Conservation (phyloP, 2,797 vertebrate species). For the Anableps anableps region DNA sequence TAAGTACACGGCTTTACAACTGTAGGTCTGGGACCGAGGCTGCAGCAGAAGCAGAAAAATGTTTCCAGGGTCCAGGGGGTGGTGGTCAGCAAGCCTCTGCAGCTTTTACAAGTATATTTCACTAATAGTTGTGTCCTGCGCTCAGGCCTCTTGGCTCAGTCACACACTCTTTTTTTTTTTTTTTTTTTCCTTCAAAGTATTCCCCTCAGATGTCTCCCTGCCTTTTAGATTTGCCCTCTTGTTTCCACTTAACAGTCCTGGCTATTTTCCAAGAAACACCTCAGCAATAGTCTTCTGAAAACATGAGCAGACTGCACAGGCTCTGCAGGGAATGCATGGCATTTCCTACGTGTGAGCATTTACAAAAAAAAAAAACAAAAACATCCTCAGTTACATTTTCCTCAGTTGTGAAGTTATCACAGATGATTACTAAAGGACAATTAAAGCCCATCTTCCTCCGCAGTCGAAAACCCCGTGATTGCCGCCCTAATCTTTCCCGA, state of each 20-base stretch:
- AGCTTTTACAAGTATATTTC: slow-evolving; percentile 46
- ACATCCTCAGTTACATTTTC: neutral
- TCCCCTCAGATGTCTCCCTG: slow-evolving; percentile 61
- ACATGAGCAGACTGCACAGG: slow-evolving; percentile 38
- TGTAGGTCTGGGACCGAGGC: slow-evolving; percentile 26
- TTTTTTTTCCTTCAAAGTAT: slow-evolving; percentile 46
- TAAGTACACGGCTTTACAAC: slow-evolving; percentile 37
- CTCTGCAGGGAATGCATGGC: slow-evolving; percentile 9
- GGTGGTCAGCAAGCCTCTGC: slow-evolving; percentile 44
- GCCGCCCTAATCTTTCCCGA: slow-evolving; percentile 48
- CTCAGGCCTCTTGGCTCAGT: slow-evolving; percentile 44
- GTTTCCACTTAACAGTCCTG: slow-evolving; percentile 78
- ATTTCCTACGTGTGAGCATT: slow-evolving; percentile 15
- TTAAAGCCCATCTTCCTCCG: slow-evolving; percentile 20
- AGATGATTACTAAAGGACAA: slow-evolving; percentile 35
- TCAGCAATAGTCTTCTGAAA: slow-evolving; percentile 52
- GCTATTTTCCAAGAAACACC: slow-evolving; percentile 73
- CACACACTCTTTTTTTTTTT: slow-evolving; percentile 39
- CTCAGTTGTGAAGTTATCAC: slow-evolving; percentile 9
- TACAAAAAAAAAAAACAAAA: neutral
- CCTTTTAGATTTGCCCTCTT: slow-evolving; percentile 76
- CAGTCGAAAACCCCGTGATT: slow-evolving; percentile 38
- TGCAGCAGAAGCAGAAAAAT: slow-evolving; percentile 26
- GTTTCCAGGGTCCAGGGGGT: slow-evolving; percentile 40
- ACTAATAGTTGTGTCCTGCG: slow-evolving; percentile 55